Evolutionary conservation across 2,113 vertebrate species (phyloP), one percentile per base, ranked within the genome.

Genomic region (Sorex araneus): DNA sequence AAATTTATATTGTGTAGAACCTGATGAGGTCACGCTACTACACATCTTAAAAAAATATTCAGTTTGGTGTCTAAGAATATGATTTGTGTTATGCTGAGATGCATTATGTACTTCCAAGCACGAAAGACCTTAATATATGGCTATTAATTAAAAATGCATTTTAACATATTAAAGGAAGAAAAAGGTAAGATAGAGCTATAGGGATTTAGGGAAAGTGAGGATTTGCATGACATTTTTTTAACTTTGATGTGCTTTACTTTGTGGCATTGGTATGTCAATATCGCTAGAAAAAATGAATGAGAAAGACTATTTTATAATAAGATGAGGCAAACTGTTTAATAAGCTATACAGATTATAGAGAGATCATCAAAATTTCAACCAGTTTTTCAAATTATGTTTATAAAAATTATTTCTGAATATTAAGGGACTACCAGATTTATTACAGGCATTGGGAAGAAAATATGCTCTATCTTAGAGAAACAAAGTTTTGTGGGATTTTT

Each of bases 341-440:
- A 85, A 92, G 63, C 60, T 1, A 50, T 79, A 77, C 81, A 80
- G 28, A 63, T 40, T 40, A 40, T 82, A 27, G 47, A 64, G 78
- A 25, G 1, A 75, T 84, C 47, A 86, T 75, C 40, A 54, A 25
- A 83, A 83, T 84, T 94, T 84, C 18, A 23, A 1, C 30, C 88
- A 79, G 4, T 45, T 87, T 34, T 92, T 93, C 6, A 66, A 32
- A 88, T 87, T 6, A 3, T 64, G 19, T 70, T 88, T 50, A 25
- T 34, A 76, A 81, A 81, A 94, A 64, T 76, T 10, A 66, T 47
- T 84, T 95, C 80, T 95, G 60, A 92, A 88, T 93, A 71, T 88
- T 73, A 19, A 66, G 27, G 25, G n/a, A 83, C 80, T 90, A 86
- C 82, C 85, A 90, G 74, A 84, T 70, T 60, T 73, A 66, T 30